Percentiles rank a stretch among this genome's conserved stretches.
Conservation (phyloP, 2,797 vertebrate species). For the Catharus ustulatus region DNA sequence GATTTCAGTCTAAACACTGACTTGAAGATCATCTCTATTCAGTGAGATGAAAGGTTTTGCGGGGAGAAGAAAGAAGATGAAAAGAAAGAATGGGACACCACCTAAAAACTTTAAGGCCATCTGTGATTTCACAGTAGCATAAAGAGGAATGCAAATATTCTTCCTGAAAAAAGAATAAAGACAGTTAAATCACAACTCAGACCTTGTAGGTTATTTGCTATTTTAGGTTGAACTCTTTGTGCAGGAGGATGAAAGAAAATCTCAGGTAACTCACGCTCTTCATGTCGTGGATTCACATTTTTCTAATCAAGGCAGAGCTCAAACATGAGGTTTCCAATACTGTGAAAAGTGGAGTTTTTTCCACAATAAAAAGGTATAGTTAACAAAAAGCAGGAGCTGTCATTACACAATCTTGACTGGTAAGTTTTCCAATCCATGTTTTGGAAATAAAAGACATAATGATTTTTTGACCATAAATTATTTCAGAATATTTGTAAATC, state of each 20-base stretch:
- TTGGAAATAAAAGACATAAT: neutral
- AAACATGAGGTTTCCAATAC: neutral
- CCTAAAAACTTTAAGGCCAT: neutral
- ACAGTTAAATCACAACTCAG: neutral
- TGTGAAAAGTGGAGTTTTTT: neutral
- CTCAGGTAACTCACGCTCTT: neutral
- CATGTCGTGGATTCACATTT: neutral
- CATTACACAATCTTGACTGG: neutral
- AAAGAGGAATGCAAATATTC: slow-evolving; percentile 4
- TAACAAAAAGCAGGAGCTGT: neutral
- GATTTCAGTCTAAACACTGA: neutral
- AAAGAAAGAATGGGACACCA: neutral
- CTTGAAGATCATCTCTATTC: neutral
- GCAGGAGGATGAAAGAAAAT: neutral
- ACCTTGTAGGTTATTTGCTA: neutral
- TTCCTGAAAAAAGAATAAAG: neutral
- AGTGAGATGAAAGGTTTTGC: neutral
- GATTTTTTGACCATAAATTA: neutral
- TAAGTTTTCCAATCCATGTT: neutral
- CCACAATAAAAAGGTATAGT: neutral
- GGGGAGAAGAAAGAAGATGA: neutral
- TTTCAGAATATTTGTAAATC: neutral
- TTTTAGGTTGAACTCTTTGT: slow-evolving; percentile 1
- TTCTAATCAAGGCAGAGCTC: neutral
- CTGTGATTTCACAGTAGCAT: neutral